phyloP scores from a whole-genome alignment of 2,113 vertebrate genomes.

The Alethe diademata region DNA sequence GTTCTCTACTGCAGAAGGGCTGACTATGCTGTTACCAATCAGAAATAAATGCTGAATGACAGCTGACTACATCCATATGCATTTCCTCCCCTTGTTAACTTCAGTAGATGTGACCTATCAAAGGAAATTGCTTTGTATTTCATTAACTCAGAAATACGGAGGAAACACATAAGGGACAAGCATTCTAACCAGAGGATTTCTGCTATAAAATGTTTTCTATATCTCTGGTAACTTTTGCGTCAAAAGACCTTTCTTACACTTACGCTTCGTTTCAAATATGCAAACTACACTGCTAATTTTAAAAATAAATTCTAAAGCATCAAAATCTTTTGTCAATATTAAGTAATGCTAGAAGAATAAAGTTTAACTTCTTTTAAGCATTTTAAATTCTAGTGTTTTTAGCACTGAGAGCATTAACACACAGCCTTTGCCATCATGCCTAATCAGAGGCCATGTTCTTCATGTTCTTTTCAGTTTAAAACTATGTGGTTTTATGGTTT shows the following conservation, averaged over 20 bases:
- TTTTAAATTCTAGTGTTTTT: conserved; percentile 20
- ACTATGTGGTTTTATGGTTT: background rate
- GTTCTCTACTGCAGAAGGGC: background rate
- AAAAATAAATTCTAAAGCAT: conserved; percentile 23
- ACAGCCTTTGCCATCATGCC: background rate
- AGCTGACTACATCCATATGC: background rate
- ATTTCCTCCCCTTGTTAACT: background rate
- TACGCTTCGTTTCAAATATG: background rate
- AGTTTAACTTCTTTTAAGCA: conserved; percentile 23
- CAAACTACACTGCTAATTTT: background rate
- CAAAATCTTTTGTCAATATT: conserved; percentile 18
- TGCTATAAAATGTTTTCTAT: background rate
- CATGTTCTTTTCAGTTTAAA: background rate
- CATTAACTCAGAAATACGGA: background rate
- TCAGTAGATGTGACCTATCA: conserved; percentile 1
- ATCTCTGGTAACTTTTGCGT: background rate
- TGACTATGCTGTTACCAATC: background rate
- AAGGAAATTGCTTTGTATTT: background rate
- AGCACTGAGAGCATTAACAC: conserved; percentile 13
- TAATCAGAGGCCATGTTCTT: background rate
- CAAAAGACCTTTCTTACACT: background rate
- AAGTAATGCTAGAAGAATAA: conserved; percentile 34
- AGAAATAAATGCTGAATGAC: background rate
- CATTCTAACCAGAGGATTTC: background rate
- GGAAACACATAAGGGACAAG: background rate